These are phyloP conservation scores for Thunnus albacares DNA, from an alignment of 2,797 vertebrate genomes.

Conservation along the genomic window DNA sequence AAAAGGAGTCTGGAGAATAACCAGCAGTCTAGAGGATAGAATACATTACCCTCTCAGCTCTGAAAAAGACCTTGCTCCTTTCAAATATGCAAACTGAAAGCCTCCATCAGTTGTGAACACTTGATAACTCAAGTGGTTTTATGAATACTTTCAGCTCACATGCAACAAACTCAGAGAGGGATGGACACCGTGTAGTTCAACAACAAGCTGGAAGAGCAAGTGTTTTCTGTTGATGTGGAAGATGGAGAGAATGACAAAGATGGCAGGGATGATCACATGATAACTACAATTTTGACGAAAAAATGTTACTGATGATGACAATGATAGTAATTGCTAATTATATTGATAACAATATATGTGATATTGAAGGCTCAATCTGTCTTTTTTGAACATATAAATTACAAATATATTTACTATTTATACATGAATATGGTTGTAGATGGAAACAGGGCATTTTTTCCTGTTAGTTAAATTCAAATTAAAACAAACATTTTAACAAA, in stretches of 20 bases:
- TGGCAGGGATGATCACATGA: neutral
- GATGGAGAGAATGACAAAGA: slow-evolving; percentile 6
- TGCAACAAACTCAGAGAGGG: slow-evolving; percentile 34
- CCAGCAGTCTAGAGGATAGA: slow-evolving; percentile 43
- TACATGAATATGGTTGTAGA: neutral
- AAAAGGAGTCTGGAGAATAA: slow-evolving; percentile 51
- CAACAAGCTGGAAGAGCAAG: slow-evolving; percentile 1
- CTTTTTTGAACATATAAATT: neutral
- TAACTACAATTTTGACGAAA: neutral
- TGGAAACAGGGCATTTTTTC: neutral
- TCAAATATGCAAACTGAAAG: slow-evolving; percentile 43
- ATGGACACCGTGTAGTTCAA: slow-evolving; percentile 4
- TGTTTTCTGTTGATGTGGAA: slow-evolving; percentile 4
- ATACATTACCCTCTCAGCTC: slow-evolving; percentile 59
- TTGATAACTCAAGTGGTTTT: slow-evolving; percentile 46
- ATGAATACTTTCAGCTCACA: slow-evolving; percentile 41
- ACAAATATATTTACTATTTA: no score
- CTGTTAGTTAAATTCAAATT: neutral
- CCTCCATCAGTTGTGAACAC: slow-evolving; percentile 49
- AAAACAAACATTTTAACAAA: neutral
- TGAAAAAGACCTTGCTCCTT: slow-evolving; percentile 49
- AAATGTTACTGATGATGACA: neutral
- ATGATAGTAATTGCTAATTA: neutral
- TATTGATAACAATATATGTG: neutral
- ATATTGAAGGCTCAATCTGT: neutral